Evolutionary conservation across 37 sponge, comb jelly and placozoan species (phyloP), one percentile per base, ranked within the genome.

Genomic region (Theonella swinhoei): DNA sequence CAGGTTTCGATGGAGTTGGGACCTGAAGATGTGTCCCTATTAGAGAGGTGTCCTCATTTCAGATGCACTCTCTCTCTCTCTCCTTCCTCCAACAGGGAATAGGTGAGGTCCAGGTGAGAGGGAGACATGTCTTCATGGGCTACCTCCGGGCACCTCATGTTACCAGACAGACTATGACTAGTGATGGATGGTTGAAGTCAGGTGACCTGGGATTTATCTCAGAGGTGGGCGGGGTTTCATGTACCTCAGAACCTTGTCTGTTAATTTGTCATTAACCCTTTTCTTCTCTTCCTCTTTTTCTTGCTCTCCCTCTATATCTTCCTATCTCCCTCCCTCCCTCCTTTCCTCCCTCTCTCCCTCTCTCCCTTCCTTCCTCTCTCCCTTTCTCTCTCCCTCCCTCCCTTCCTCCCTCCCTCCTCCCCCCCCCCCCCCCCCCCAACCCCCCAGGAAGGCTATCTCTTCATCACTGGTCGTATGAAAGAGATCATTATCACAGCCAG

Each of bases 81-180:
- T 62, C 20, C 20, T 54, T 68, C 7, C 54, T 7, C 14, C 54
- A 17, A 7, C 54, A 47, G 54, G 54, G 54, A 47, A 14, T 47
- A 47, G 54, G 54, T 22, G 63, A 95, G 96, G 80, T 95, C 39
- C 80, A 88, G 29, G 75, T 89, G 20, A 30, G 60, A 70, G 94
- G 96, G 0, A 65, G 96, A 22, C 83, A 93, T 77, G 77, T 93
- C 29, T 95, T 95, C 76, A 95, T 95, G 96, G 96, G 96, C 1
- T 95, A 95, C 75, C 74, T 90, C 3, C 58, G 72, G 3, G 68
- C 79, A 4, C 81, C 85, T 0, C 88, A 87, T 40, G 35, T 64
- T 8, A 93, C 94, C 19, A 64, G 61, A 5, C 64, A 87, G 11
- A 88, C 69, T 14, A 71, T 95, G 41, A 88, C 85, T 22, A 9